A percentile compares a stretch with the other conserved stretches of the same genome.
Conservation (phyloP, 2,113 vertebrate genomes). For the Gavialis gangeticus region DNA sequence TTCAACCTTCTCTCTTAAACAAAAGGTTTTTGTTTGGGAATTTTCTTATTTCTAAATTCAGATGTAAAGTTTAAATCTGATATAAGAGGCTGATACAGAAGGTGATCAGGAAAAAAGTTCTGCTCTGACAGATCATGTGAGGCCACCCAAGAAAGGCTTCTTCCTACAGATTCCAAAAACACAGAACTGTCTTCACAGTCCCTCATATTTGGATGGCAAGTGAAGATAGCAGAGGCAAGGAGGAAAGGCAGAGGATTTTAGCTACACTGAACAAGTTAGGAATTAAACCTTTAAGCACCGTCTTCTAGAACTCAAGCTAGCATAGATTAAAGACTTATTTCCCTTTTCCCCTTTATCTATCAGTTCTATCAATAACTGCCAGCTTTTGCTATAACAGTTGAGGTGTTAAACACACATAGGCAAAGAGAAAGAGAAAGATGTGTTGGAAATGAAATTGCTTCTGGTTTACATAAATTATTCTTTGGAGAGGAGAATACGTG, state of each 20-base stretch:
- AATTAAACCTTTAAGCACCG: not conserved
- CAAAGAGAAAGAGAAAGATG: not conserved
- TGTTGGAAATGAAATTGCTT: too few species aligned
- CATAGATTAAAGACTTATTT: not conserved
- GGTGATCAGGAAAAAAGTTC: not conserved
- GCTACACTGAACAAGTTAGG: not conserved
- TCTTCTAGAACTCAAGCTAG: not conserved
- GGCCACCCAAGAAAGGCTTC: not conserved
- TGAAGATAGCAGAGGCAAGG: not conserved
- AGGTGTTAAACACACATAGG: not conserved
- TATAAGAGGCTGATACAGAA: not conserved
- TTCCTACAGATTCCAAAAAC: not conserved
- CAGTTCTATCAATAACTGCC: accelerated
- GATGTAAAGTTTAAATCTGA: too few species aligned
- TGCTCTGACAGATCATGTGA: not conserved
- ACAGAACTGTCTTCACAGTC: not conserved
- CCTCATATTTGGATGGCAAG: not conserved
- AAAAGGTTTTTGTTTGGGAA: too few species aligned
- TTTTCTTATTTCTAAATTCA: too few species aligned
- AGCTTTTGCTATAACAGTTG: not conserved
- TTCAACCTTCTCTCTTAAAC: too few species aligned
- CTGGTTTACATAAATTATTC: too few species aligned
- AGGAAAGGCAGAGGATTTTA: not conserved
- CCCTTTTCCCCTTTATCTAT: not conserved
- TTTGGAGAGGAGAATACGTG: not conserved